Conservation (phyloP, 1,140 invertebrate genomes). For the Papilio glaucus region DNA sequence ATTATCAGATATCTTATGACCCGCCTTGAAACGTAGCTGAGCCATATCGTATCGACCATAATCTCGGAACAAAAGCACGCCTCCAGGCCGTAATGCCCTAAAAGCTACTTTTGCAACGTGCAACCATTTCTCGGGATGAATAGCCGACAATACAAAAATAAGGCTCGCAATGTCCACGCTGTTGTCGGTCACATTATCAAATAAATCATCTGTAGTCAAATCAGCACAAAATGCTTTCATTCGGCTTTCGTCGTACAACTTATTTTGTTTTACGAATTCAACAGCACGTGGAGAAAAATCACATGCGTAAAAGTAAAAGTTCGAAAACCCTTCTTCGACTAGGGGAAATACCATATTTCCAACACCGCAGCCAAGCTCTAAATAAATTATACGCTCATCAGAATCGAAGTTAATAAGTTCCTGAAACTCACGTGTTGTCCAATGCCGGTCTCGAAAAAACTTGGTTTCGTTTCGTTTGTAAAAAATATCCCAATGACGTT, state of each 20-base stretch:
- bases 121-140: constrained; percentile 93
- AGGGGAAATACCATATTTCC: constrained; percentile 98
- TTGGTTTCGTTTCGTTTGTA: constrained; percentile 96
- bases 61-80: constrained; percentile 95
- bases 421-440: constrained; percentile 97
- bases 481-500: constrained; percentile 98
- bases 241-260: constrained; percentile 85
- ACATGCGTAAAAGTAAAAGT: constrained; percentile 94
- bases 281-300: constrained; percentile 97
- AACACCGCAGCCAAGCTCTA: constrained; percentile 98
- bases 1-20: constrained; percentile 96
- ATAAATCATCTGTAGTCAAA: constrained; percentile 86
- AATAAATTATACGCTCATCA: constrained; percentile 76
- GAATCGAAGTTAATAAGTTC: constrained; percentile 87
- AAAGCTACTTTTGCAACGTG: constrained; percentile 87
- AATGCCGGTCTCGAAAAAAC: constrained; percentile 99
- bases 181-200: constrained; percentile 80
- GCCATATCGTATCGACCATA: constrained; percentile 99
- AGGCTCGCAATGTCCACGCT: constrained; percentile 94
- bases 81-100: constrained; percentile 90
- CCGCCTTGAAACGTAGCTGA: constrained; percentile 96
- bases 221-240: constrained; percentile 92
- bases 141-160: constrained; percentile 98
- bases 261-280: constrained; percentile 90
- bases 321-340: constrained; percentile 89